Base-by-base conservation (phyloP, 2,888 invertebrate species). In the Xanthia togata region DNA sequence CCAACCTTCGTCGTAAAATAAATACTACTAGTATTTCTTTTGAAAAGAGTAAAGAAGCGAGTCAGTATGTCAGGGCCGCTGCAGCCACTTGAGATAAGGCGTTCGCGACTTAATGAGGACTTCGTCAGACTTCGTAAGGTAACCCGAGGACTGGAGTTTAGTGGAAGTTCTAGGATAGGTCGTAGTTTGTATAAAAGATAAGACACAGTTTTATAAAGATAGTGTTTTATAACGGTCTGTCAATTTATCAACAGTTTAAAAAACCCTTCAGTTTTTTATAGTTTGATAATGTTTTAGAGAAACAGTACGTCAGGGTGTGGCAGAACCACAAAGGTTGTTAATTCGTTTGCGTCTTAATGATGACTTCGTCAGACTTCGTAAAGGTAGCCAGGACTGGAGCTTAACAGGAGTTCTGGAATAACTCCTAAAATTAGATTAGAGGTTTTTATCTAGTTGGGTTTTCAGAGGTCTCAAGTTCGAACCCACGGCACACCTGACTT, bases 61-160 rank as follows among this genome's bases (percentile, higher is more conserved):
- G 92, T 90, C 91, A 94, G 93, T 95, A 78, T 94, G 94, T 94
- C 94, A 95, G 90, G 94, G 95, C 90, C 92, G 88, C 71, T 74
- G 84, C 87, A 79, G 47, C 69, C 89, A 87, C 91, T 92, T 78
- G 85, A 93, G 92, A 91, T 92, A 92, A 91, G 89, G 87, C 85
- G 83, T 80, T 83, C 76, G 87, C 81, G 89, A 88, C 85, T 90
- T 93, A 93, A 94, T 92, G 93, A 94, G 93, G 89, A 87, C 87
- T 85, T 47, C 75, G 79, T 70, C 31, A 90, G 89, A 90, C 87
- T 85, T 69, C 85, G 81, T 84, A 76, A 86, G 80, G 85, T 76
- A 79, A 79, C 82, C 69, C 83, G 73, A 85, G 73, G 60, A 74
- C 72, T 79, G 73, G 73, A 71, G 14, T 67, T 68, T 57, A 68